Base-by-base conservation (phyloP, 2,113 vertebrate species). In the human (Homo sapiens) region DNA sequence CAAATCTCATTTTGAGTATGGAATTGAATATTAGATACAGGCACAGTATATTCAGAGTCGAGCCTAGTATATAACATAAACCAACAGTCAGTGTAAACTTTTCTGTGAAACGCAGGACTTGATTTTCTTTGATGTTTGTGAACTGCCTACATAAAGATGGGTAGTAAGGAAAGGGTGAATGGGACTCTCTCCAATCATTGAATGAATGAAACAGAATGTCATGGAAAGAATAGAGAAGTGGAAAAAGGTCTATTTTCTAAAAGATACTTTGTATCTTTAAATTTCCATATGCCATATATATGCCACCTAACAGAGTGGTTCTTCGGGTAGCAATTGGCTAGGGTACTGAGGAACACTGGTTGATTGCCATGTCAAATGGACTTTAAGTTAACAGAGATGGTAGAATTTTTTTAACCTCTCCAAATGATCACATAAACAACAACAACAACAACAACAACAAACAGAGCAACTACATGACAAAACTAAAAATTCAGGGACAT, bases 231-330 rank as follows among this genome's bases (percentile, higher is more conserved):
- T 4, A 27, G 12, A 52, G 27, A 90, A 43, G 38, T 68, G 40
- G 90, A 23, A 35, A 92, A n/a, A 93, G 27, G 70, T 43, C 55
- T 40, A 10, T 30, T 83, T 73, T 48, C 75, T 89, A 38, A 23
- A 66, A 93, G 81, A 27, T 4, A 95, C 18, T 32, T 32, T 85
- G 40, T 88, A 23, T 43, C 50, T 94, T 61, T 64, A 32, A 66
- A 68, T 17, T 73, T 87, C 27, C 61, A 23, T 7, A 16, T 23
- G 27, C 0, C 35, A 43, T 27, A 23, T 61, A 40, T 35, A 57
- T 35, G 25, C 18, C 43, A 2, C 30, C 45, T 40, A 64, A 52
- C 7, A 55, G 45, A 35, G 18, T 23, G 6, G 50, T 17, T 16
- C 55, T 40, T 13, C 20, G 6, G 66, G 59, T 13, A 17, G 8